Base-by-base conservation (phyloP, 1,140 invertebrate species). In the Cotesia glomerata region DNA sequence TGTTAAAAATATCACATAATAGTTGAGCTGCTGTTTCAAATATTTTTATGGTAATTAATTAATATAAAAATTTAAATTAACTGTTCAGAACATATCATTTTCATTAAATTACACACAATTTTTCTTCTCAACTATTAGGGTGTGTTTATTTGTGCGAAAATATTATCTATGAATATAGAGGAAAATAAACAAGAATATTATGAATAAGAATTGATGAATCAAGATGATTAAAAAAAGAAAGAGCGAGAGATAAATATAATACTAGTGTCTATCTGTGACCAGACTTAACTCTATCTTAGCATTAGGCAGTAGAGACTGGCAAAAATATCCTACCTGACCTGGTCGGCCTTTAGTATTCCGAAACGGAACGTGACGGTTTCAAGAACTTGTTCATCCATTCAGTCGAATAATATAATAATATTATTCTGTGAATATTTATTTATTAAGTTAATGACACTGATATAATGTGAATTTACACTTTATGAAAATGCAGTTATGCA, bases 311-410 rank as follows among this genome's bases (percentile, higher is more conserved):
- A 58, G 5, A 62, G 59, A 62, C 59, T 36, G 35, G 34, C 59
- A 62, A 36, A 62, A 62, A 62, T 62, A 62, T 62, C 59, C 52
- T 62, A 62, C 59, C 59, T 62, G 59, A 34, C 26, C 59, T 36
- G 13, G 59, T 3, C 1, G 13, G 59, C 34, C 59, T 62, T 62
- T 62, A 62, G 59, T 62, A 62, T 62, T 62, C 59, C 32, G 59
- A 26, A 62, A 62, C 59, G 26, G 59, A 35, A n/a, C 59, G 32
- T 26, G 59, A 62, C 26, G 59, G 59, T 62, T 62, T 62, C 34
- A 34, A 36, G 35, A 36, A 62, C 32, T 36, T 13, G 32, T 36
- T 62, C 32, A 35, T 62, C 32, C n/a, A 16, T 18, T 35, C 35
- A 13, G 32, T 35, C 59, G 32, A 36, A 34, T 36, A 62, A 62